phyloP scores from a whole-genome alignment of 2,113 vertebrate genomes.

The Elephantulus edwardii region DNA sequence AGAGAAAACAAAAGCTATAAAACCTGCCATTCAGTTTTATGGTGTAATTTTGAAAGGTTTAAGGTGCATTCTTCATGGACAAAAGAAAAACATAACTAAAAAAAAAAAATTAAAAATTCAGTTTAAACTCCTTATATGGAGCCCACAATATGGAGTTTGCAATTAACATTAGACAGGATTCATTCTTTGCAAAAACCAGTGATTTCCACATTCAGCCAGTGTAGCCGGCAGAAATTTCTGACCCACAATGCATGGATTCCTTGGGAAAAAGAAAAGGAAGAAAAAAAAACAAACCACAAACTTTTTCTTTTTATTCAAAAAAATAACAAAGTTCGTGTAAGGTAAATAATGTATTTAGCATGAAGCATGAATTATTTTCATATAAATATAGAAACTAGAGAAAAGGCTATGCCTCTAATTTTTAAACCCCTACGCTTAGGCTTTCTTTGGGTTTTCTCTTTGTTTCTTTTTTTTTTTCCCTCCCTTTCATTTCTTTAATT shows the following conservation, averaged over 20 bases:
- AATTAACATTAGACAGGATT: slow-evolving; percentile 88
- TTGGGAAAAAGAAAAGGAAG: slow-evolving; percentile 81
- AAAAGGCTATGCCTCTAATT: slow-evolving; percentile 96
- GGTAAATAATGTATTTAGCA: slow-evolving; percentile 99
- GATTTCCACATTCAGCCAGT: slow-evolving; percentile 91
- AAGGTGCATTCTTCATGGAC: slow-evolving; percentile 77
- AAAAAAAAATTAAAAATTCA: slow-evolving; percentile 29
- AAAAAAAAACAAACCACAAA: slow-evolving; percentile 81
- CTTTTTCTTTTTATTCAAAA: slow-evolving; percentile 92
- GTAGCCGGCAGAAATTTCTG: slow-evolving; percentile 95
- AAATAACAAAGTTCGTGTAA: slow-evolving; percentile 96
- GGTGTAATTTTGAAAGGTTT: slow-evolving; percentile 71
- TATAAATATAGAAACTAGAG: slow-evolving; percentile 99
- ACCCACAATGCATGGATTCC: slow-evolving; percentile 97
- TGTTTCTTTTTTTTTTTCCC: slow-evolving; percentile 32
- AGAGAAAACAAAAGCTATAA: slow-evolving; percentile 77
- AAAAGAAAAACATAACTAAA: slow-evolving; percentile 47
- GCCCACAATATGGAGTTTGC: slow-evolving; percentile 90
- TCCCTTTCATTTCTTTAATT: slow-evolving; percentile 63
- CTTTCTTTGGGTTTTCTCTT: slow-evolving; percentile 78
- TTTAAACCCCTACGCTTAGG: slow-evolving; percentile 94
- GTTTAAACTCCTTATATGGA: slow-evolving; percentile 81
- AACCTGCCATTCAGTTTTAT: slow-evolving; percentile 88
- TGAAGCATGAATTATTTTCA: slow-evolving; percentile 99
- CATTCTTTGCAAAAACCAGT: slow-evolving; percentile 91